These are phyloP conservation scores for Epinotia bilunana DNA, from an alignment of 2,888 invertebrate species.

Conservation along the genomic window DNA sequence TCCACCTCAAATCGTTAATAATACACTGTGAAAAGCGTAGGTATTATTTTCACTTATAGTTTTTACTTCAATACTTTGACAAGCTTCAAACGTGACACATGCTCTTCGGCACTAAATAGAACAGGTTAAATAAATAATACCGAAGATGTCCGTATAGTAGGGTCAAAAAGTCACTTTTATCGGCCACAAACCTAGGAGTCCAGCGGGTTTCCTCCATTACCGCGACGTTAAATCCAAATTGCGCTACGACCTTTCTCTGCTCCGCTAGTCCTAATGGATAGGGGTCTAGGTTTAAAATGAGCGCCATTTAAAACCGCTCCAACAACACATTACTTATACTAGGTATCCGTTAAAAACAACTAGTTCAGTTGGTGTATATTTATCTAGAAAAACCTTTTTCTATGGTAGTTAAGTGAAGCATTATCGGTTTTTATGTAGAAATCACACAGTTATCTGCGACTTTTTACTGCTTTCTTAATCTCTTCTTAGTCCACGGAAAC, in stretches of 20 bases:
- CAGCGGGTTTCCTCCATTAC: constrained; percentile 40
- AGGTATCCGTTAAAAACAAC: constrained; percentile 30
- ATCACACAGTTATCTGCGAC: constrained; percentile 47
- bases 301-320: constrained; percentile 30
- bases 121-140: not conserved
- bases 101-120: not conserved
- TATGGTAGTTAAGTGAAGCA: constrained; percentile 47
- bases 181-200: constrained; percentile 28
- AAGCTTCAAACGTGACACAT: not conserved
- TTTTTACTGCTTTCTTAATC: constrained; percentile 56
- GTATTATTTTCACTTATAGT: too few relatives aligned
- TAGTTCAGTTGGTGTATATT: not conserved
- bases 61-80: too few relatives aligned
- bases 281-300: constrained; percentile 40
- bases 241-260: constrained; percentile 40
- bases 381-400: constrained; percentile 20
- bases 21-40: too few relatives aligned
- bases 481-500: constrained; percentile 48
- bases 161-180: constrained; percentile 48
- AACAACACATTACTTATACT: constrained; percentile 33
- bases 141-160: too few relatives aligned
- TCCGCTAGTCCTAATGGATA: constrained; percentile 38
- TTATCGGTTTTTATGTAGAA: constrained; percentile 49
- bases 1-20: too few relatives aligned
- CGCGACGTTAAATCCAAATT: constrained; percentile 41